phyloP scores from a whole-genome alignment of 2,888 invertebrate species.

The Pandemis heparana region DNA sequence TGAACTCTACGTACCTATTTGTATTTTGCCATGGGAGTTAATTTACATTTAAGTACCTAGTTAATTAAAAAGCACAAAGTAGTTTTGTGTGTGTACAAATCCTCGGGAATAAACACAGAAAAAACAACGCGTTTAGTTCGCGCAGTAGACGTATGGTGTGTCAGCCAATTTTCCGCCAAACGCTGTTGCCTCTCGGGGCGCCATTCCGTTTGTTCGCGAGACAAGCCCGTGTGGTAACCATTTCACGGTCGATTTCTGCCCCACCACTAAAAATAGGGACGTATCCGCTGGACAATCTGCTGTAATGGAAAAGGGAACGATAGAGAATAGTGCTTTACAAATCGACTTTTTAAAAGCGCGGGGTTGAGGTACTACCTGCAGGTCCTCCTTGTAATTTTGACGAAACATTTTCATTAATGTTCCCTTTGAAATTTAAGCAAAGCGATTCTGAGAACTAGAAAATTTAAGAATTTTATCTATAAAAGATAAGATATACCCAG shows the following conservation, averaged over 20 bases:
- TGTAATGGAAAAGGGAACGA: constrained; percentile 51
- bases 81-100: neutral
- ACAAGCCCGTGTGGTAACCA: constrained; percentile 79
- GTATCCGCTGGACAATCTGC: constrained; percentile 60
- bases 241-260: constrained; percentile 82
- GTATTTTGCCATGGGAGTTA: neutral
- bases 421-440: neutral
- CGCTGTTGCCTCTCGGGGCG: constrained; percentile 43
- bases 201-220: constrained; percentile 80
- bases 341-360: constrained; percentile 5
- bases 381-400: neutral
- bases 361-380: too few relatives aligned
- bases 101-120: constrained; percentile 23
- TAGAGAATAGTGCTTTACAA: constrained; percentile 14
- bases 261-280: constrained; percentile 73
- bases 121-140: constrained; percentile 22
- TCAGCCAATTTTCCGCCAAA: constrained; percentile 40
- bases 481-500: too few relatives aligned
- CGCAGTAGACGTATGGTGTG: constrained; percentile 51
- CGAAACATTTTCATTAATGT: neutral
- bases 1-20: neutral
- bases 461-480: too few relatives aligned
- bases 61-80: neutral
- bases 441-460: neutral
- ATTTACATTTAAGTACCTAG: neutral